Conservation (phyloP, 2,113 vertebrate genomes). For the Electrona antarctica region DNA sequence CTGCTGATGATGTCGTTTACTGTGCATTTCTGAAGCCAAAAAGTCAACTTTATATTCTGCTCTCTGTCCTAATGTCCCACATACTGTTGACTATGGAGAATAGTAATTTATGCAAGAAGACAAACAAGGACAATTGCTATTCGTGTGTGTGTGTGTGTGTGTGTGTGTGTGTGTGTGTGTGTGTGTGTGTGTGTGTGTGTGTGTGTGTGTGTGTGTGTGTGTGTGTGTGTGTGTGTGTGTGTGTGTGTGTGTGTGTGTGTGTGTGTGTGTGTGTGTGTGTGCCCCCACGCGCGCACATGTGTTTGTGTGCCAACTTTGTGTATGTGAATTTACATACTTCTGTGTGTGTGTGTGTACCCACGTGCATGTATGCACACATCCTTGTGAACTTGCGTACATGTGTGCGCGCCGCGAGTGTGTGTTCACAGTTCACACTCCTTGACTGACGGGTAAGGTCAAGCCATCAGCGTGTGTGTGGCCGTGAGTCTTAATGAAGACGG, state of each 20-base stretch:
- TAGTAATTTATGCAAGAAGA: no score
- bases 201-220: neutral
- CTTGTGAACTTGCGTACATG: neutral
- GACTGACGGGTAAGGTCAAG: neutral
- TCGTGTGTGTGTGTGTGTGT: neutral
- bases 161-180: neutral
- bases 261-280: neutral
- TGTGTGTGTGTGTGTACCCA: no score
- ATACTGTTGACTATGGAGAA: no score
- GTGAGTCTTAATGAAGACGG: slow-evolving; percentile 5
- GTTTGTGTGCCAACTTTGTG: neutral
- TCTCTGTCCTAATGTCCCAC: no score
- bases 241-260: neutral
- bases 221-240: slow-evolving; percentile 23
- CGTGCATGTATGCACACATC: no score
- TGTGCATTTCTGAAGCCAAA: no score
- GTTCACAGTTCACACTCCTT: neutral
- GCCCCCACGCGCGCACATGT: no score
- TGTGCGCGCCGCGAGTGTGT: neutral
- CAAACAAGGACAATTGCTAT: neutral
- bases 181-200: neutral
- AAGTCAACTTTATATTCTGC: no score
- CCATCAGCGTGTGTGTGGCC: neutral
- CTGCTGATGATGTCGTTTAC: no score
- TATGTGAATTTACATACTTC: neutral